Conservation (phyloP, 2,113 vertebrate genomes). For the pig (Sus scrofa) region DNA sequence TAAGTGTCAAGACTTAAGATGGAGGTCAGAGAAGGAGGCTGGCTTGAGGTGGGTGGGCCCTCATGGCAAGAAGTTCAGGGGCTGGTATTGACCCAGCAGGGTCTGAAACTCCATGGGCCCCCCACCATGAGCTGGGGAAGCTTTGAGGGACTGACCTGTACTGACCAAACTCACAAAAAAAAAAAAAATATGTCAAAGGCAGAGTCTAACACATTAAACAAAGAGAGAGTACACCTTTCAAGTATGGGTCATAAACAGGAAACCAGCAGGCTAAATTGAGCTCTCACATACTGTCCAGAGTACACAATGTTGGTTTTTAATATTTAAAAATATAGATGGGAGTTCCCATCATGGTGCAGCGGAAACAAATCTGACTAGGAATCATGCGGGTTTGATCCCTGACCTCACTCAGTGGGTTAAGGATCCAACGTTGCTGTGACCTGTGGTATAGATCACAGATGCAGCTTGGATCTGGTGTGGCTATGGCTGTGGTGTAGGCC, state of each 20-base stretch:
- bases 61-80: background rate
- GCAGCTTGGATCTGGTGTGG: too few relatives aligned
- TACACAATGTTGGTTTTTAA: background rate
- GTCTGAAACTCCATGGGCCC: background rate
- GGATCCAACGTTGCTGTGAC: too few relatives aligned
- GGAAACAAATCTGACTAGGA: too few relatives aligned
- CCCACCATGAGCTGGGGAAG: background rate
- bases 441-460: too few relatives aligned
- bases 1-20: background rate
- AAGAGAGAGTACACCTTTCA: slow-evolving; percentile 6
- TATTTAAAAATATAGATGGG: background rate
- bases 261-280: background rate
- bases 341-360: too few relatives aligned
- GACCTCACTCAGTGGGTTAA: too few relatives aligned
- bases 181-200: slow-evolving; percentile 13
- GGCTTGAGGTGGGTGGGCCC: background rate
- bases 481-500: too few relatives aligned
- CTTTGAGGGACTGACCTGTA: slow-evolving; percentile 9
- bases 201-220: background rate
- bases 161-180: slow-evolving; percentile 30
- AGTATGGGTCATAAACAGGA: background rate
- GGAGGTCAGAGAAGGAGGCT: background rate
- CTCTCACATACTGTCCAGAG: background rate
- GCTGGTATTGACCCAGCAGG: background rate
- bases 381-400: too few relatives aligned